Evolutionary conservation across 2,113 vertebrate species (phyloP), one percentile per base, ranked within the genome.

Genomic region (Channa argus): DNA sequence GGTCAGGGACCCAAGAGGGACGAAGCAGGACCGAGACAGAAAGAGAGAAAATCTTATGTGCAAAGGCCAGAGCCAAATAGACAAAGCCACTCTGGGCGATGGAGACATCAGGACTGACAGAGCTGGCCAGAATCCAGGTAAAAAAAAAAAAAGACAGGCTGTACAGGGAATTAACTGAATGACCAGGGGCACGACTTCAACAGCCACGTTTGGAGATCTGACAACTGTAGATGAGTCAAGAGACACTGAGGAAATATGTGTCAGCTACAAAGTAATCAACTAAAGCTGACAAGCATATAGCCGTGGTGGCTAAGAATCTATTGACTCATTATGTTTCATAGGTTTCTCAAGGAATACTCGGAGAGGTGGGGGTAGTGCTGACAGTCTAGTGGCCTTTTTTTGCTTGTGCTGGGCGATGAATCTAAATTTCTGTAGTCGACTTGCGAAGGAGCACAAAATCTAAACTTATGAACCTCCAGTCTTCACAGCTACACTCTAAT

Each of bases 31-130:
- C 41, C 12, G 13, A 71, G 37, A 63, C n/a, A 63, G 45, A 81
- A 34, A 70, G 52, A 63, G 7, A 72, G 54, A 77, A 61, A 80
- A 71, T 77, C 8, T 77, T 61, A 80, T 44, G 70, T 6, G 33
- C 62, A 70, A 66, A 77, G 52, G 86, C 60, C 63, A 51, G n/a
- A 79, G 65, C 61, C 47, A 78, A 83, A 83, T 49, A 80, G 90
- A 82, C 77, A 64, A 65, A 76, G 61, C 41, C 82, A 79, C 83
- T 85, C 78, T 74, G 74, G 78, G 82, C 86, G 60, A 90, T 88
- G 77, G 82, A 92, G 90, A 91, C 89, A 90, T 93, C 88, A 79
- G 44, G 41, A 72, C 55, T 87, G 89, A 91, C 89, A 86, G 82
- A 37, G 37, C 82, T 90, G 91, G 88, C 92, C 51, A 2, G 6